phyloP scores from a whole-genome alignment of 2,797 vertebrate species.

The Centroberyx gerrardi region DNA sequence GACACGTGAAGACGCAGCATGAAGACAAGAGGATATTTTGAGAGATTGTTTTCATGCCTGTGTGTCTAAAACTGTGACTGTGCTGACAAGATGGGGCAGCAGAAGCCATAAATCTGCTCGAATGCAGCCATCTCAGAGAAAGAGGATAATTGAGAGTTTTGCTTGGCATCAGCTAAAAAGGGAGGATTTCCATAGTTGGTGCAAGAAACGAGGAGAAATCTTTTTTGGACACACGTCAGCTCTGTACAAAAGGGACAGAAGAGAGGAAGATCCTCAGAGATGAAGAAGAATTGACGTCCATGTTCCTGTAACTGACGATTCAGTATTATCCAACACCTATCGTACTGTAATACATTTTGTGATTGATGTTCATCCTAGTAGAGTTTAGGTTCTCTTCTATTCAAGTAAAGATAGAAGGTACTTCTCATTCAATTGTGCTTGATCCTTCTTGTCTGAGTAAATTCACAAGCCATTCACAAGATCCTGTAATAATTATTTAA shows the following conservation, averaged over 20 bases:
- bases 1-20: not conserved
- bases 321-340: too few species aligned
- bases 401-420: too few species aligned
- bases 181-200: slow-evolving; percentile 9
- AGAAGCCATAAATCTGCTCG: slow-evolving; percentile 22
- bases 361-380: too few species aligned
- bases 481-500: too few species aligned
- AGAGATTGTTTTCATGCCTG: slow-evolving; percentile 8
- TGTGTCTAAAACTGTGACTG: slow-evolving; percentile 41
- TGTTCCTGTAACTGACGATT: too few species aligned
- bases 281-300: too few species aligned
- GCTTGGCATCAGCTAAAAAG: slow-evolving; percentile 13
- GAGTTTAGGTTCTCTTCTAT: too few species aligned
- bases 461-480: too few species aligned
- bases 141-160: slow-evolving; percentile 16
- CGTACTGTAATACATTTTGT: too few species aligned
- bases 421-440: too few species aligned
- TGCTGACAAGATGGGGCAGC: slow-evolving; percentile 29
- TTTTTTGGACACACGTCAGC: slow-evolving; percentile 27
- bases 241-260: slow-evolving; percentile 34
- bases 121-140: not conserved
- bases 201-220: not conserved
- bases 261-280: slow-evolving; percentile 46
- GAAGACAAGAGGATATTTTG: slow-evolving; percentile 21
- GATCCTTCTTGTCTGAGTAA: too few species aligned